Evolutionary conservation across 2,113 vertebrate species (phyloP).

Genomic region (Gasterosteus nipponicus): DNA sequence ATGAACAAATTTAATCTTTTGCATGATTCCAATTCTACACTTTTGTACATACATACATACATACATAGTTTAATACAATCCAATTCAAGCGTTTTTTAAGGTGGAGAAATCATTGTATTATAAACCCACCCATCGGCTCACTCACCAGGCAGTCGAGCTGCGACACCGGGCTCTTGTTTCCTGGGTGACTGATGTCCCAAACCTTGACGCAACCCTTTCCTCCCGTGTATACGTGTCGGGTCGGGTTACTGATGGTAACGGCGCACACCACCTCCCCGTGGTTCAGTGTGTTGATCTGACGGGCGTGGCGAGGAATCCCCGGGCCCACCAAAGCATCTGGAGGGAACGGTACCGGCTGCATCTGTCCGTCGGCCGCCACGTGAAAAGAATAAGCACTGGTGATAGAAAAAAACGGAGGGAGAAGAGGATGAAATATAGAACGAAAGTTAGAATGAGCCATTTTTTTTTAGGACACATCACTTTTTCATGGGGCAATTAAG

Average conservation of each 20-base stretch:
- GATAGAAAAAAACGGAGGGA: not conserved
- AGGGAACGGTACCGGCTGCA: constrained; percentile 96
- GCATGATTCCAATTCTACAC: not conserved
- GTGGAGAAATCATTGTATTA: not conserved
- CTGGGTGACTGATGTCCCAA: constrained; percentile 98
- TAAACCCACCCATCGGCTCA: not conserved
- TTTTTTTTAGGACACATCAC: constrained; percentile 1
- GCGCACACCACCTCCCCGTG: constrained; percentile 97
- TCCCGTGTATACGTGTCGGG: constrained; percentile 94
- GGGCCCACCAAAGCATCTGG: constrained; percentile 94
- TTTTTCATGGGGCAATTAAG: not conserved
- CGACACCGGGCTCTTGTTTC: constrained; percentile 97
- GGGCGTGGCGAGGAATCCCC: constrained; percentile 93
- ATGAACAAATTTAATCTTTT: not conserved
- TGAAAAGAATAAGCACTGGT: constrained; percentile 94
- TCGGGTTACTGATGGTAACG: constrained; percentile 97
- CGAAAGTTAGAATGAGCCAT: not conserved
- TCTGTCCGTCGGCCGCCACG: constrained; percentile 94
- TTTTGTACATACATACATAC: too few relatives aligned
- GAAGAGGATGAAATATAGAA: not conserved
- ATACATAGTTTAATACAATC: not conserved
- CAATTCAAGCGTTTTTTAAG: not conserved
- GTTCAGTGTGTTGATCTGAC: constrained; percentile 96
- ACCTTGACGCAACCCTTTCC: constrained; percentile 98
- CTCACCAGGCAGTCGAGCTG: constrained; percentile 97